Conservation (phyloP, 2,888 invertebrate genomes). For the Theristus sp. region DNA sequence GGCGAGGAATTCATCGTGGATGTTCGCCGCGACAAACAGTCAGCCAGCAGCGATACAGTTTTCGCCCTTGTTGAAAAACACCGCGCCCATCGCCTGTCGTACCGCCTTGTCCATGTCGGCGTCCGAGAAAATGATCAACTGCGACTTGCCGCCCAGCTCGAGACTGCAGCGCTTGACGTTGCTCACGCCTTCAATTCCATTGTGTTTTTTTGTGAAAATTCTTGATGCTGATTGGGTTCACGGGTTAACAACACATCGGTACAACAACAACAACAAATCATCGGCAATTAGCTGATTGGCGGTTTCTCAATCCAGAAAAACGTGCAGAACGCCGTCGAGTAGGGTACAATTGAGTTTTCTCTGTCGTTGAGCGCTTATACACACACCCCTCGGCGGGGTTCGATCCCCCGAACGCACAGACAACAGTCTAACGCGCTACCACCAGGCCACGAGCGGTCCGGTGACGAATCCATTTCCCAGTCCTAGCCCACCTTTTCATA, state of each 20-base stretch:
- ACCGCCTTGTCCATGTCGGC: constrained; percentile 84
- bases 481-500: constrained; percentile 55
- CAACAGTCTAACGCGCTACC: no score
- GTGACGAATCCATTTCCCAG: no score
- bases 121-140: constrained; percentile 76
- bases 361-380: no score
- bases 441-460: no score
- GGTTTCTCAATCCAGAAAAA: no score
- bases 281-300: no score
- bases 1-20: constrained; percentile 70
- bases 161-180: constrained; percentile 86
- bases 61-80: constrained; percentile 91
- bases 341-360: no score
- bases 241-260: not conserved
- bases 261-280: not conserved
- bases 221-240: no score
- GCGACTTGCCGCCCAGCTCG: constrained; percentile 87
- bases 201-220: constrained; percentile 12
- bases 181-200: constrained; percentile 61
- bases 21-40: constrained; percentile 68
- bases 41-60: constrained; percentile 93
- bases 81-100: constrained; percentile 44
- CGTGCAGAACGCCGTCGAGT: no score
- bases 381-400: no score
- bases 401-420: no score